phyloP scores from a whole-genome alignment of 2,797 vertebrate species.

The Xenops minutus region DNA sequence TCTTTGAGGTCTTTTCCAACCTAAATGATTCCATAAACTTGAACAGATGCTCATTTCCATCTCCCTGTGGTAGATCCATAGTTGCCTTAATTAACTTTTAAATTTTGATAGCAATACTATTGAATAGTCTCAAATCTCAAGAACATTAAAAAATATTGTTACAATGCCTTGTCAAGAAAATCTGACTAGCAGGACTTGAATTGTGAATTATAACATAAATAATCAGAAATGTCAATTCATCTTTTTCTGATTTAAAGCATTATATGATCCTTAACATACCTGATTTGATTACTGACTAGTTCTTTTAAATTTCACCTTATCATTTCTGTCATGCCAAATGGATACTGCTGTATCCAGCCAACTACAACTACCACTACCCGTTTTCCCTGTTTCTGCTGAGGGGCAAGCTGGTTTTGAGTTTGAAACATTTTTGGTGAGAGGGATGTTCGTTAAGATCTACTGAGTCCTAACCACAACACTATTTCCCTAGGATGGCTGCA shows the following conservation, averaged over 20 bases:
- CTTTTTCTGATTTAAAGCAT: not conserved
- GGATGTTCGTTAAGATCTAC: slow-evolving; percentile 6
- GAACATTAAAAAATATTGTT: not conserved
- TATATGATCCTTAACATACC: not conserved
- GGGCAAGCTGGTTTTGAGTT: not conserved
- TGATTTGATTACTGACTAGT: not conserved
- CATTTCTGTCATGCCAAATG: not conserved
- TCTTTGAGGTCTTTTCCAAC: not conserved
- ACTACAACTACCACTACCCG: no score
- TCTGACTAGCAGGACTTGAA: not conserved
- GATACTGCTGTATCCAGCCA: not conserved
- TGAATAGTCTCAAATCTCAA: not conserved
- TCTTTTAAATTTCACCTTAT: not conserved
- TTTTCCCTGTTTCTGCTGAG: not conserved
- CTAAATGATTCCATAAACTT: not conserved
- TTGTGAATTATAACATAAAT: not conserved
- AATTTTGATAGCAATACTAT: not conserved
- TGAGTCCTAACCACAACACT: slow-evolving; percentile 21
- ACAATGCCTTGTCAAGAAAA: not conserved
- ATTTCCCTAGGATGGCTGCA: slow-evolving; percentile 11
- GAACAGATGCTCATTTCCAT: not conserved
- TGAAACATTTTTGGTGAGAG: not conserved
- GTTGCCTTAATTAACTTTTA: not conserved
- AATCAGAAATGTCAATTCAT: not conserved
- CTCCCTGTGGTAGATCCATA: not conserved